Conservation (phyloP, 2,888 invertebrate species). For the Amitus sp. region DNA sequence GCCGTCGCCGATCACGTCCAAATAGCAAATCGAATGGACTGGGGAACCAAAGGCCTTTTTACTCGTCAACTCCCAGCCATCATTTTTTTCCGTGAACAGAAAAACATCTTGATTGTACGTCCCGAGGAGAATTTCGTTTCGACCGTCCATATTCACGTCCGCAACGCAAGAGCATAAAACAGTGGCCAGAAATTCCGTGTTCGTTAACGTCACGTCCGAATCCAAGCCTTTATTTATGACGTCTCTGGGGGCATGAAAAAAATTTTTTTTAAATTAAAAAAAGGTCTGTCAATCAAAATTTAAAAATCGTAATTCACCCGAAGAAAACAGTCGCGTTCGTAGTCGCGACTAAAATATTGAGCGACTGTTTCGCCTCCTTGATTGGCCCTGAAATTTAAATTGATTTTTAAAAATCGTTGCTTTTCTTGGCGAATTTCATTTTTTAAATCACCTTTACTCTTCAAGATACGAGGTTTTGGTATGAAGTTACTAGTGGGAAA, state of each 20-base stretch:
- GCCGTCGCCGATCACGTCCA: constrained; percentile 76
- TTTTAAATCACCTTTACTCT: constrained; percentile 27
- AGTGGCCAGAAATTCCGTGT: constrained; percentile 69
- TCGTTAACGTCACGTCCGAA: constrained; percentile 63
- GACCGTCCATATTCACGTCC: constrained; percentile 78
- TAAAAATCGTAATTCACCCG: constrained; percentile 64
- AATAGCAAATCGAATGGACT: constrained; percentile 70
- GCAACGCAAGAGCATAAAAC: constrained; percentile 72
- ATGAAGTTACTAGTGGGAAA: constrained; percentile 56
- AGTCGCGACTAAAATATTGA: constrained; percentile 71
- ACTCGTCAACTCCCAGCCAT: constrained; percentile 67
- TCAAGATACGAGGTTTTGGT: constrained; percentile 48
- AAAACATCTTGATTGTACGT: constrained; percentile 74
- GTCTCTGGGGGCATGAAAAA: constrained; percentile 58
- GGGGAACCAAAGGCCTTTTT: constrained; percentile 71
- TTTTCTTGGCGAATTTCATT: constrained; percentile 1
- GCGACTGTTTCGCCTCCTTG: constrained; percentile 47
- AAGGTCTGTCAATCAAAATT: no score
- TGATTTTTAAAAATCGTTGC: background rate
- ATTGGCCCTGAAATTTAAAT: constrained; percentile 28
- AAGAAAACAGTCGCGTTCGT: constrained; percentile 71
- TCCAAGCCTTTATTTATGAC: constrained; percentile 67
- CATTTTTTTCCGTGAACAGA: constrained; percentile 66
- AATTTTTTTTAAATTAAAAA: no score
- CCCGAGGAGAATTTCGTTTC: constrained; percentile 75